phyloP scores from a whole-genome alignment of 1,140 invertebrate species.

The Drosophila albomicans region DNA sequence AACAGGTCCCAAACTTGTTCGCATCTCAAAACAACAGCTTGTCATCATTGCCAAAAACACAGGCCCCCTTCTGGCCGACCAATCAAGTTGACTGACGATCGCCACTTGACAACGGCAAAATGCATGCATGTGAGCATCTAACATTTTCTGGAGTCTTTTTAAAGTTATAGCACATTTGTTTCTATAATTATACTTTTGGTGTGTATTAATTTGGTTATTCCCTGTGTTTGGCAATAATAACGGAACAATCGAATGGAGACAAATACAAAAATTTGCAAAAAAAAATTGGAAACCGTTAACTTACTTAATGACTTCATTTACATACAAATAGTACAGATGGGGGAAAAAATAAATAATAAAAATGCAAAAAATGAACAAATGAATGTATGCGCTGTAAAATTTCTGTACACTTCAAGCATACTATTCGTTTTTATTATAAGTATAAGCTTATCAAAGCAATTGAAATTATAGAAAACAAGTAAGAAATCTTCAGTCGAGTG shows the following conservation, averaged over 20 bases:
- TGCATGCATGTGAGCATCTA: background rate
- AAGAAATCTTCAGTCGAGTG: no score
- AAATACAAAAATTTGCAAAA: background rate
- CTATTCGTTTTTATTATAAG: no score
- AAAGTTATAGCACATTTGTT: background rate
- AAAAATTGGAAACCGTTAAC: background rate
- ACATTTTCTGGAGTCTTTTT: background rate
- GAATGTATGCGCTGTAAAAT: no score
- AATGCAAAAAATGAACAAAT: no score
- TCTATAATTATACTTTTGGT: background rate
- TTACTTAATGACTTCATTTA: slow-evolving; percentile 10
- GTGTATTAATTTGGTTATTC: background rate
- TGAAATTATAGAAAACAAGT: no score
- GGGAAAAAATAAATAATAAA: background rate
- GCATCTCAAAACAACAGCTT: slow-evolving; percentile 12
- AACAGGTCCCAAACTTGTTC: slow-evolving; percentile 32
- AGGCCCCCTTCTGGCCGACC: slow-evolving; percentile 12
- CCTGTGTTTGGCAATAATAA: background rate
- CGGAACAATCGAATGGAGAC: background rate
- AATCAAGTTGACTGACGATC: slow-evolving; percentile 12
- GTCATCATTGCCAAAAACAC: slow-evolving; percentile 10
- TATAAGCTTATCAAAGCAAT: no score
- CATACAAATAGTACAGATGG: background rate
- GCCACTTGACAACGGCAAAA: background rate
- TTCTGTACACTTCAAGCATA: no score